Percentiles rank a stretch among this genome's conserved stretches.
phyloP scores from a whole-genome alignment of 2,888 invertebrate species.

The Eledona agricola region DNA sequence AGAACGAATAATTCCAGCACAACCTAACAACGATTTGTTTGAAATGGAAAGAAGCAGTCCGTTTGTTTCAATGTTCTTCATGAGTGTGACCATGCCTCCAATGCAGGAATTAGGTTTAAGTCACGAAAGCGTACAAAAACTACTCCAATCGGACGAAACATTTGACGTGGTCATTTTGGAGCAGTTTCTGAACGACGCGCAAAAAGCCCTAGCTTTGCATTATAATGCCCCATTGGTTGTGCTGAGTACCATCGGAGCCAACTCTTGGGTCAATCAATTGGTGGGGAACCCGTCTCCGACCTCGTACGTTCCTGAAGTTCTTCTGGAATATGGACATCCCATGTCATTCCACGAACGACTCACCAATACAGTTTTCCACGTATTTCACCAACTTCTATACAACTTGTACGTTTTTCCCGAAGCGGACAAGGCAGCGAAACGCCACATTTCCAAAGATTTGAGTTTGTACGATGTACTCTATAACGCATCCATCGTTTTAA shows the following conservation, averaged over 20 bases:
- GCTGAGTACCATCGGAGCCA: slow-evolving; percentile 59
- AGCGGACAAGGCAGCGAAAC: slow-evolving; percentile 45
- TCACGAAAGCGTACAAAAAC: slow-evolving; percentile 44
- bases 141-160: slow-evolving; percentile 54
- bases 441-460: slow-evolving; percentile 48
- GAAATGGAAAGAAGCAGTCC: slow-evolving; percentile 34
- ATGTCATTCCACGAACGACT: slow-evolving; percentile 66
- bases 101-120: slow-evolving; percentile 16
- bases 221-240: slow-evolving; percentile 57
- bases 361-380: slow-evolving; percentile 58
- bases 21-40: slow-evolving; percentile 42
- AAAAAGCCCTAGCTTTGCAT: slow-evolving; percentile 55
- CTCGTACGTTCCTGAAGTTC: slow-evolving; percentile 64
- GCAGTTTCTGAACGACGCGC: slow-evolving; percentile 63
- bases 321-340: slow-evolving; percentile 55
- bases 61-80: slow-evolving; percentile 2
- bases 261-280: slow-evolving; percentile 60
- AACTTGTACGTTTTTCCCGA: slow-evolving; percentile 30
- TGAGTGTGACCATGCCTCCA: not conserved
- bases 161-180: slow-evolving; percentile 59
- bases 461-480: slow-evolving; percentile 45
- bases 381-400: not conserved
- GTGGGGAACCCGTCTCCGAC: slow-evolving; percentile 64
- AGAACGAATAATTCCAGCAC: not conserved
- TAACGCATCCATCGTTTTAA: slow-evolving; percentile 49